A percentile compares a stretch with the other conserved stretches of the same genome.
Conservation (phyloP, 2,797 vertebrate genomes). For the Hozukius guyotensis region DNA sequence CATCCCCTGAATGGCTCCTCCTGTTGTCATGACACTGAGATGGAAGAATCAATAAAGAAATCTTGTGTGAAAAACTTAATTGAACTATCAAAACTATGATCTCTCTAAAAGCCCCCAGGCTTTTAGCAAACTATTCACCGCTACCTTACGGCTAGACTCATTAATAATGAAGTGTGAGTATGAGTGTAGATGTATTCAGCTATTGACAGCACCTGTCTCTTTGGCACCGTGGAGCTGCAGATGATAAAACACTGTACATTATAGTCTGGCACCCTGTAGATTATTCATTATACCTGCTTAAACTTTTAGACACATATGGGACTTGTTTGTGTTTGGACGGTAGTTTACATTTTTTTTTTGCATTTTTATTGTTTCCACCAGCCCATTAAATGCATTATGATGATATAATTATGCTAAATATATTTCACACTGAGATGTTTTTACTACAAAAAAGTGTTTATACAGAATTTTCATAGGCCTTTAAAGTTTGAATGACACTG, state of each 20-base stretch:
- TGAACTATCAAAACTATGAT: slow-evolving; percentile 7
- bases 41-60: slow-evolving; percentile 26
- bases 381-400: neutral
- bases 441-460: neutral
- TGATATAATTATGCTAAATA: neutral
- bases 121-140: slow-evolving; percentile 14
- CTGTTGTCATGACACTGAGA: slow-evolving; percentile 9
- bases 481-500: slow-evolving; percentile 19
- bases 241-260: neutral
- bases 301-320: neutral
- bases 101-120: slow-evolving; percentile 2
- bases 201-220: neutral
- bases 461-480: neutral
- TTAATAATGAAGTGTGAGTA: slow-evolving; percentile 21
- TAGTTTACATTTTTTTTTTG: neutral
- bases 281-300: neutral
- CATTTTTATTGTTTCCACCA: neutral
- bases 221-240: neutral
- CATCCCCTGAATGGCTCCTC: neutral
- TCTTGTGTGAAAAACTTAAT: slow-evolving; percentile 8
- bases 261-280: neutral
- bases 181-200: neutral
- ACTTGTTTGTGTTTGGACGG: neutral
- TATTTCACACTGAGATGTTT: neutral
- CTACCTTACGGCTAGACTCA: neutral